phyloP scores from a whole-genome alignment of 2,797 vertebrate genomes.

The Chanos chanos region DNA sequence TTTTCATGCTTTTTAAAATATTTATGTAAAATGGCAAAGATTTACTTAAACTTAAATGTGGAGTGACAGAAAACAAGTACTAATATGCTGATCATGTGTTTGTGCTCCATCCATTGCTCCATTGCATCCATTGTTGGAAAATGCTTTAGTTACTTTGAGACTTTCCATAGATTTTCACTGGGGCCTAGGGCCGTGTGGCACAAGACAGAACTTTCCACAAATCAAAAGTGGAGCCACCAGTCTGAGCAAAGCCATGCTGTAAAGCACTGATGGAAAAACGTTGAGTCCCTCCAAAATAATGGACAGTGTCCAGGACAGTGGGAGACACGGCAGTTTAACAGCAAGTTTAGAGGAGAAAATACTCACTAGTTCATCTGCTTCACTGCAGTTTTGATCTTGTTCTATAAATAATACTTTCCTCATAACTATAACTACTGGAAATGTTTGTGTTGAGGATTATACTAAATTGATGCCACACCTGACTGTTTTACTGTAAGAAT shows the following conservation, averaged over 20 bases:
- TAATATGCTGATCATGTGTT: constrained; percentile 25
- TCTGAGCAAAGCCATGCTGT: constrained; percentile 52
- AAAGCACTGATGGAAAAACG: constrained; percentile 66
- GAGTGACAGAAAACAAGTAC: not conserved
- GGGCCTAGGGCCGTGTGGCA: constrained; percentile 62
- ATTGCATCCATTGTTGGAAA: constrained; percentile 40
- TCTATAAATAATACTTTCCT: too few species aligned
- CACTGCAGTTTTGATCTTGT: too few species aligned
- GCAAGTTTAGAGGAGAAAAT: not conserved
- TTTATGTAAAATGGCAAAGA: too few species aligned
- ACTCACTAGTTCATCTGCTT: not conserved
- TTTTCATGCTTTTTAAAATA: too few species aligned
- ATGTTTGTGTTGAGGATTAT: too few species aligned
- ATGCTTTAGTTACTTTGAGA: constrained; percentile 54
- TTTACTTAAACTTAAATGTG: too few species aligned
- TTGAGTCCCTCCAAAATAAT: constrained; percentile 30
- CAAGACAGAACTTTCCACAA: constrained; percentile 64
- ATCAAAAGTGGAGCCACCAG: constrained; percentile 35
- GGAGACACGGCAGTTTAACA: constrained; percentile 28
- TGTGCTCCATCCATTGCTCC: constrained; percentile 23
- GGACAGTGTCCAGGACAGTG: constrained; percentile 32
- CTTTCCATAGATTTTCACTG: constrained; percentile 64
- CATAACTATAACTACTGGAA: too few species aligned
- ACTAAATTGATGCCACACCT: too few species aligned
- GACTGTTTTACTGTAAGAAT: too few species aligned